phyloP scores from a whole-genome alignment of 2,888 invertebrate genomes.

The Hypolimnas misippus region DNA sequence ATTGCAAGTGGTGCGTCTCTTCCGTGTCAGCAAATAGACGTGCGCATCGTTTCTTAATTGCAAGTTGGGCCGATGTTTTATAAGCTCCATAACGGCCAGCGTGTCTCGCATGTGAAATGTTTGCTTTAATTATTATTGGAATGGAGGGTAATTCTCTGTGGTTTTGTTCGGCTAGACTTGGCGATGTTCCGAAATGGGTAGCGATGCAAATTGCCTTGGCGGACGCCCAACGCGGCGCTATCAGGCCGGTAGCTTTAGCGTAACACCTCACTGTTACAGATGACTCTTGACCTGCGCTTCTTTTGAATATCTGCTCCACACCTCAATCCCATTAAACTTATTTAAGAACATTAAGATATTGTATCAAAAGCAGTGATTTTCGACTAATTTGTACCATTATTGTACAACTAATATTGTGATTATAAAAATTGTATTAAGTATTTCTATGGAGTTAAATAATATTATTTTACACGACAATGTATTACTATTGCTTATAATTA shows the following conservation, averaged over 20 bases:
- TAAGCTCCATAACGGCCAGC: slow-evolving; percentile 82
- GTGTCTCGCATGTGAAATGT: slow-evolving; percentile 80
- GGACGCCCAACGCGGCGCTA: slow-evolving; percentile 81
- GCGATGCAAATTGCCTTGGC: slow-evolving; percentile 84
- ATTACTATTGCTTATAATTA: neutral
- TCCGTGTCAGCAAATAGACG: slow-evolving; percentile 82
- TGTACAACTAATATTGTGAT: too few species aligned
- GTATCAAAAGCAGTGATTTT: too few species aligned
- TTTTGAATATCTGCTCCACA: slow-evolving; percentile 11
- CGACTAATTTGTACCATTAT: too few species aligned
- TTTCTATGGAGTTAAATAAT: neutral
- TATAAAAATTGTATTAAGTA: neutral
- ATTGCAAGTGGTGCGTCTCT: slow-evolving; percentile 78
- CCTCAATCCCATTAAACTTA: slow-evolving; percentile 3
- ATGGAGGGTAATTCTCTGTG: slow-evolving; percentile 83
- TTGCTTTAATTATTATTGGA: slow-evolving; percentile 85
- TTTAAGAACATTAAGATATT: neutral
- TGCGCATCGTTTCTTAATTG: slow-evolving; percentile 81
- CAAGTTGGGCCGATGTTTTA: slow-evolving; percentile 79
- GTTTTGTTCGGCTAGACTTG: slow-evolving; percentile 85
- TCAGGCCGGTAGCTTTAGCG: slow-evolving; percentile 63
- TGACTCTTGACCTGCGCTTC: slow-evolving; percentile 58
- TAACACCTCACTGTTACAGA: slow-evolving; percentile 64
- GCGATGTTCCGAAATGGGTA: slow-evolving; percentile 84
- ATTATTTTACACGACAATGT: neutral